Base-by-base conservation (phyloP, 2,113 vertebrate genomes). In the Acanthisitta chloris region DNA sequence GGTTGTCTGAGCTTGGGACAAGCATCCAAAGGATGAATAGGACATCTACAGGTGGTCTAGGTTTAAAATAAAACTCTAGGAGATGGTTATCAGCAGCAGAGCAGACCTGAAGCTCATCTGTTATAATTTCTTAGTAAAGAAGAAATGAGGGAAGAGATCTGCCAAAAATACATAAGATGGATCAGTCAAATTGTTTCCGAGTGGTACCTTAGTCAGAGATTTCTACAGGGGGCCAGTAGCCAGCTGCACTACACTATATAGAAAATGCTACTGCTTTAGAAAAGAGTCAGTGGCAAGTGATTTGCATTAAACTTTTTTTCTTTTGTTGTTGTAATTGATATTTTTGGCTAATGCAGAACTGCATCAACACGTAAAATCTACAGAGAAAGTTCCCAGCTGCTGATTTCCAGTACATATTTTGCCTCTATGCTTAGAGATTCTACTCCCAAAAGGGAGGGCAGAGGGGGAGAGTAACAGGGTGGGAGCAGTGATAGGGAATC, bases 181-280 rank as follows among this genome's bases (percentile, higher is more conserved):
- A 94, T 96, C 95, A 95, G 92, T 82, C 87, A 97, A 96, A 97
- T 94, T 95, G 93, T 96, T 97, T 94, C 91, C 94, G 96, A 97
- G 96, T 96, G 89, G 84, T 90, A 95, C 96, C 95, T 92, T 94
- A 94, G 94, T 97, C 92, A 94, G 88, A 96, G 52, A 76, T 88
- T 90, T 97, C 95, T 59, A 82, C 81, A 77, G 92, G 94, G 92
- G 86, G 86, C 81, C 89, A 91, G 84, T 78, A 97, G 81, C 86
- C 96, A 97, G 95, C 96, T 97, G 96, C 61, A 96, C 74, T 92
- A 71, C 79, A 62, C 64, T 89, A 40, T 40, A 59, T 89, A 94
- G 74, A 88, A 97, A 97, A 94, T 90, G 94, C 78, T 93, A 62
- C 79, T 83, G 79, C 77, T 95, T 94, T 94, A 89, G 94, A 94